Evolutionary conservation across 2,888 invertebrate species (phyloP).

Genomic region (Candidula unifasciata): DNA sequence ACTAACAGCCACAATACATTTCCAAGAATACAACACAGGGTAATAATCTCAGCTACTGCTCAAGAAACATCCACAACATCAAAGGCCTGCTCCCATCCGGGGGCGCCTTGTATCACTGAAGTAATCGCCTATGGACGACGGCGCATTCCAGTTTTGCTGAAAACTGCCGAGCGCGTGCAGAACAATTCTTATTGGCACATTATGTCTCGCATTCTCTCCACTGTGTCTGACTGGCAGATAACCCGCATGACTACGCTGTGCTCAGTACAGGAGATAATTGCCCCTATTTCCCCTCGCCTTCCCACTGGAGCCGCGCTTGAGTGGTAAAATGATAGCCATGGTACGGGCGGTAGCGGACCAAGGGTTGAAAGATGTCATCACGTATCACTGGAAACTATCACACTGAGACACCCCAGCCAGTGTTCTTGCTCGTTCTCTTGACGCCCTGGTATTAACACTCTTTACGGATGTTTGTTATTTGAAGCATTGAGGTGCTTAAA

Average conservation of each 20-base stretch:
- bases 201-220: background rate
- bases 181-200: background rate
- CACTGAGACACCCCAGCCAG: background rate
- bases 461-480: background rate
- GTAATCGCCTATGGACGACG: background rate
- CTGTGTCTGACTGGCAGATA: background rate
- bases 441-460: background rate
- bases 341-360: background rate
- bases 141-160: background rate
- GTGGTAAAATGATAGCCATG: background rate
- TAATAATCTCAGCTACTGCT: background rate
- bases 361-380: background rate
- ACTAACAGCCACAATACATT: background rate
- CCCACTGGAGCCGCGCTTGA: background rate
- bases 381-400: background rate
- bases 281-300: background rate
- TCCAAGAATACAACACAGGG: background rate
- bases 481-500: background rate
- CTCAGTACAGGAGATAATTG: background rate
- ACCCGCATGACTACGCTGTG: background rate
- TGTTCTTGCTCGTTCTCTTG: background rate
- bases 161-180: conserved; percentile 15
- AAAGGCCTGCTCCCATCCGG: background rate
- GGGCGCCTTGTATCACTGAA: background rate
- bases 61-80: background rate